Evolutionary conservation across 1,140 invertebrate species (phyloP), one percentile per base, ranked within the genome.

Genomic region (Zaprionus nigranus): DNA sequence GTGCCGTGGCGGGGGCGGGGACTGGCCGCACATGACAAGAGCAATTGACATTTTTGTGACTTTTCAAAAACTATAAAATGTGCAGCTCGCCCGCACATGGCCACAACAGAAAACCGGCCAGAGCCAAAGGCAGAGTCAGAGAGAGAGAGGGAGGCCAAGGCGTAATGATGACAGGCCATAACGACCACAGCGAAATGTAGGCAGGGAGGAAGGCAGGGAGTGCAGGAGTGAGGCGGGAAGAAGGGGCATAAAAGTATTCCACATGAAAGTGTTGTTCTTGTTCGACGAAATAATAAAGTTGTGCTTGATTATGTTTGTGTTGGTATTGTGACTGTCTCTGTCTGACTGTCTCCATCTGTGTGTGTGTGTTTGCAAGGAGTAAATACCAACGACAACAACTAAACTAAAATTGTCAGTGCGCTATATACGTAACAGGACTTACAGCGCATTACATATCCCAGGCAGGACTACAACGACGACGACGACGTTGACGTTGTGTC

Each of bases 61-160:
- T 90, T 90, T 90, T 90, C 65, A 90, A 90, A 90, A 90, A 90
- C 85, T 90, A 90, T 90, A 90, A 90, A 90, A 90, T 90, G 85
- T 90, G 85, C 85, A 90, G 73, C 78, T 64, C 61, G 49, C 59
- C 58, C 20, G 70, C 73, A 75, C 63, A 74, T 53, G 79, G 72
- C 49, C 49, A 67, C 34, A 34, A 57, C 26, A 66, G 30, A 34
- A 24, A 34, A 68, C 17, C 36, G 58, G 36, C 59, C 22, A 68
- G 26, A 3, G 20, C 22, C 53, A 59, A 49, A 17, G 20, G 46
- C 36, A n/a, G 34, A 28, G 6, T 28, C 26, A 28, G 24, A 24
- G 24, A 24, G 24, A 24, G 24, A 24, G 24, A 24, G 20, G 2
- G 68, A 78, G 66, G 63, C 63, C 66, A 75, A 74, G 57, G 68